Conservation (phyloP, 1,140 invertebrate genomes). For the Megathymus violae region DNA sequence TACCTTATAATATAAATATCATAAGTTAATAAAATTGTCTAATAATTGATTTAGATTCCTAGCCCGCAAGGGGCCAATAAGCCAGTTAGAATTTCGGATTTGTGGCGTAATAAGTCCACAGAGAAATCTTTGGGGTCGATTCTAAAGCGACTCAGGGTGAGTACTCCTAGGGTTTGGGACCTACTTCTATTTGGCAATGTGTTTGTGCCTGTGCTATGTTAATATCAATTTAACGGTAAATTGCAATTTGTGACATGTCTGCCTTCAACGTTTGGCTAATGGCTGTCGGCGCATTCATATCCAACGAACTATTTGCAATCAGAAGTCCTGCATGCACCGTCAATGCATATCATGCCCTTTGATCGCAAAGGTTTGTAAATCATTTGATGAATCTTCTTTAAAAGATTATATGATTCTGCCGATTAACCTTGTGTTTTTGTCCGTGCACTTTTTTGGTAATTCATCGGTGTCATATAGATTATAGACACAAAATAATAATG, state of each 20-base stretch:
- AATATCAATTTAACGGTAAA: constrained; percentile 48
- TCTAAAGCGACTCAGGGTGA: constrained; percentile 71
- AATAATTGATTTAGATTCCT: constrained; percentile 59
- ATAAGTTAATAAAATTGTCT: constrained; percentile 1
- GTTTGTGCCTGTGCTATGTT: constrained; percentile 31
- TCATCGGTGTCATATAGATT: neutral
- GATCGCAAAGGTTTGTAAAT: neutral
- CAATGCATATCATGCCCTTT: neutral
- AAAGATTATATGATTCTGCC: constrained; percentile 40
- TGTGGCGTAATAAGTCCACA: constrained; percentile 71
- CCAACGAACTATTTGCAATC: constrained; percentile 5
- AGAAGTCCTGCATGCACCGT: too few relatives aligned
- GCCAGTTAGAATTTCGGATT: constrained; percentile 64
- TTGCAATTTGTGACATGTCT: constrained; percentile 56
- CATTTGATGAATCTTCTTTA: neutral
- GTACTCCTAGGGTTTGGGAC: constrained; percentile 44
- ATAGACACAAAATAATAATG: neutral
- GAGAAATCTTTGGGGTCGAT: constrained; percentile 74
- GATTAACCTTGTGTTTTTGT: constrained; percentile 38
- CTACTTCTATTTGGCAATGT: neutral
- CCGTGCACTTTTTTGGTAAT: constrained; percentile 30
- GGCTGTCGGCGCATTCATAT: constrained; percentile 46
- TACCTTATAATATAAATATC: too few relatives aligned
- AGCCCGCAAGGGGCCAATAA: constrained; percentile 61
- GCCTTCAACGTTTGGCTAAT: constrained; percentile 40